Percentiles rank a stretch among this genome's conserved stretches.
Evolutionary conservation across 2,888 invertebrate genomes (phyloP).

Genomic region (Drosophila longiperda): DNA sequence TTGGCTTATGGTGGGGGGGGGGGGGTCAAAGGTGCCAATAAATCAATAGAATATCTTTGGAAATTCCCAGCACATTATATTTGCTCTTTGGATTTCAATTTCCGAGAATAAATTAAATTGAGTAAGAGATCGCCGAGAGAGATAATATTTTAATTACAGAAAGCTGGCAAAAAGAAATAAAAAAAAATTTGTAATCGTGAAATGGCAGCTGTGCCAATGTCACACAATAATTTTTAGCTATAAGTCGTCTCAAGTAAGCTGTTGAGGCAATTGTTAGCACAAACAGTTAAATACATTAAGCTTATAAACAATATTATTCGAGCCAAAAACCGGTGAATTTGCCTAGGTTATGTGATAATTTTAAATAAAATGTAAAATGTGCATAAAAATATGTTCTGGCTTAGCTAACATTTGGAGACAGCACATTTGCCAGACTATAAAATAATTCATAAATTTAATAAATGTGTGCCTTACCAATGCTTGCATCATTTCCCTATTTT

Average conservation of each 20-base stretch:
- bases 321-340: neutral
- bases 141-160: constrained; percentile 48
- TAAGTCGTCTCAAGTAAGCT: neutral
- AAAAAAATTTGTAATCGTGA: neutral
- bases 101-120: constrained; percentile 39
- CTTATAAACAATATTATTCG: neutral
- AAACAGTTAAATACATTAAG: neutral
- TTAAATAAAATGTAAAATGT: neutral
- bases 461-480: neutral
- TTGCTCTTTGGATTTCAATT: constrained; percentile 19
- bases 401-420: neutral
- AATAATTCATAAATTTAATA: no score
- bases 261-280: neutral
- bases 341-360: no score
- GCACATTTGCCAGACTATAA: neutral
- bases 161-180: constrained; percentile 4
- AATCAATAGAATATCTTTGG: constrained; percentile 11
- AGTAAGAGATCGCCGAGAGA: constrained; percentile 21
- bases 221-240: neutral
- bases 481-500: neutral
- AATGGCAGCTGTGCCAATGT: constrained; percentile 2
- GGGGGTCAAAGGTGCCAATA: constrained; percentile 13
- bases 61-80: neutral
- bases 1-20: neutral
- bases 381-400: neutral